Evolutionary conservation across 2,888 invertebrate genomes (phyloP).

Genomic region (Acleris laterana): DNA sequence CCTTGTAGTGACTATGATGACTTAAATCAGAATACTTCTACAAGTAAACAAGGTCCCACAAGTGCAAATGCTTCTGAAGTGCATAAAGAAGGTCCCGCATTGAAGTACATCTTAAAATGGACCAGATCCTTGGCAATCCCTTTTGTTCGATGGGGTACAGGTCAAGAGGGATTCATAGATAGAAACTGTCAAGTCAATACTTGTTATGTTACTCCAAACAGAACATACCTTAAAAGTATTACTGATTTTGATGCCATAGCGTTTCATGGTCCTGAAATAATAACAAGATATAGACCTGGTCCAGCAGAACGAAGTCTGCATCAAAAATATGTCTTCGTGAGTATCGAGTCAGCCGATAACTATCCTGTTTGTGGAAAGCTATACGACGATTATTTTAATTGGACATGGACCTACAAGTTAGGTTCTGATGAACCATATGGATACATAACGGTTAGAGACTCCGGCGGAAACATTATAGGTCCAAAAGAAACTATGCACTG

Average conservation of each 20-base stretch:
- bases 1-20: too few relatives aligned
- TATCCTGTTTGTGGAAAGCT: constrained; percentile 50
- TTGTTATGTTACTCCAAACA: constrained; percentile 53
- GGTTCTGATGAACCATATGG: constrained; percentile 56
- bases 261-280: constrained; percentile 52
- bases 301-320: constrained; percentile 45
- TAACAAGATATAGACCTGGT: constrained; percentile 34
- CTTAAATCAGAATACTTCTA: too few relatives aligned
- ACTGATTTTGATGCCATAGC: constrained; percentile 52
- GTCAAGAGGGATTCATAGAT: constrained; percentile 46
- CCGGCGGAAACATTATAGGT: constrained; percentile 48
- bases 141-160: constrained; percentile 48
- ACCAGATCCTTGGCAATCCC: constrained; percentile 48
- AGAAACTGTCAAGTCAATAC: constrained; percentile 50
- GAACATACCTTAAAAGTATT: constrained; percentile 39
- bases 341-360: constrained; percentile 53
- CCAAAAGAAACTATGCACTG: constrained; percentile 55
- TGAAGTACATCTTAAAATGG: constrained; percentile 56
- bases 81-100: too few relatives aligned
- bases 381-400: constrained; percentile 57
- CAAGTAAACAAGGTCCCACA: too few relatives aligned
- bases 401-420: constrained; percentile 62
- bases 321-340: constrained; percentile 55
- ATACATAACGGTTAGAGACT: constrained; percentile 53
- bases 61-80: too few relatives aligned